Evolutionary conservation across 2,888 invertebrate species (phyloP).

Genomic region (Zygaena filipendulae): DNA sequence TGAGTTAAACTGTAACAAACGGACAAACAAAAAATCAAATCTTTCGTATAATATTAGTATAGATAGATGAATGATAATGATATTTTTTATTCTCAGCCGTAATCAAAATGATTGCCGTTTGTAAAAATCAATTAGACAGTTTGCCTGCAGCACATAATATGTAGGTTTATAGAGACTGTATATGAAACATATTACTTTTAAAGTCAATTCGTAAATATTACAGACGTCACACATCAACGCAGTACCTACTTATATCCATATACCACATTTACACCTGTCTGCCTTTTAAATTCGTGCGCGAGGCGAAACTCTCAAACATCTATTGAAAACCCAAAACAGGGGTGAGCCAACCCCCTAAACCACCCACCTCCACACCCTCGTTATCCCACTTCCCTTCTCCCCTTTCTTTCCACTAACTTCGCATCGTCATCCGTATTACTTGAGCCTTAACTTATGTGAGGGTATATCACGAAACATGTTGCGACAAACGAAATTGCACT

Average conservation of each 20-base stretch:
- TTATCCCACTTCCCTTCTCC: constrained; percentile 52
- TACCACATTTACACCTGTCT: constrained; percentile 44
- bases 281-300: constrained; percentile 49
- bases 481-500: constrained; percentile 21
- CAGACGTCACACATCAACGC: constrained; percentile 20
- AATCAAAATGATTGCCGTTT: no score
- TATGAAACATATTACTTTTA: no score
- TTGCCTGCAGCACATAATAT: no score
- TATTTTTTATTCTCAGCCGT: no score
- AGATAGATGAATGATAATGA: no score
- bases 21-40: no score
- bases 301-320: constrained; percentile 56
- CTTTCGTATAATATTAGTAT: no score
- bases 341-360: constrained; percentile 29
- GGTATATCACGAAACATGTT: constrained; percentile 27
- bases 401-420: constrained; percentile 66
- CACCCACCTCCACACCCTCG: constrained; percentile 35
- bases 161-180: no score
- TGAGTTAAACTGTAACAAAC: no score
- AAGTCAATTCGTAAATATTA: no score
- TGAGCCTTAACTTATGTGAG: constrained; percentile 64
- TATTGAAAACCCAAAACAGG: constrained; percentile 68
- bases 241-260: constrained; percentile 36
- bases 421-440: constrained; percentile 68
- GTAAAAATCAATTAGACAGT: no score